These are phyloP conservation scores for Panurus biarmicus DNA, from an alignment of 2,113 vertebrate species.

Conservation along the genomic window DNA sequence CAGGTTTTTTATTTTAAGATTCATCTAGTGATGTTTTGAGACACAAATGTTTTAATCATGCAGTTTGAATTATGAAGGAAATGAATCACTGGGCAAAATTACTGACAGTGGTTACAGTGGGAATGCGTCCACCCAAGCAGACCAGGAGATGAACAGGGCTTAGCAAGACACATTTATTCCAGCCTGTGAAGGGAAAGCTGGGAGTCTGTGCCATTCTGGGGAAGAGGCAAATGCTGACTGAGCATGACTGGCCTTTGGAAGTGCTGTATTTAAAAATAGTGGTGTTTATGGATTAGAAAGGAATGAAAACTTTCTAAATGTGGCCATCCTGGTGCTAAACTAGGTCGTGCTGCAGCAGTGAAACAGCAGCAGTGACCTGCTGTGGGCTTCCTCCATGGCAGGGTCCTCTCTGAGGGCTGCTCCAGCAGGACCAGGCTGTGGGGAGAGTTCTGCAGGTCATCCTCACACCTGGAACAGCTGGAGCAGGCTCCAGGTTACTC, in stretches of 20 bases:
- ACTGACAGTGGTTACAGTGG: neutral
- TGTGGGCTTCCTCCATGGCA: neutral
- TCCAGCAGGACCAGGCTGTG: neutral
- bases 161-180: neutral
- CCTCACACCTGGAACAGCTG: neutral
- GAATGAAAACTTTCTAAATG: slow-evolving; percentile 9
- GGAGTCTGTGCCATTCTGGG: neutral
- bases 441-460: neutral
- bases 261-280: slow-evolving; percentile 22
- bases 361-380: neutral
- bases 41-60: neutral
- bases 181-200: neutral
- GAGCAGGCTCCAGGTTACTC: neutral
- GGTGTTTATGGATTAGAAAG: neutral
- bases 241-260: neutral
- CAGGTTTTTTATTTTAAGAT: neutral
- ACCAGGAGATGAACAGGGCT: neutral
- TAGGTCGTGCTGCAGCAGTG: neutral
- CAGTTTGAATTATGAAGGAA: neutral
- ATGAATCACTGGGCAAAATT: neutral
- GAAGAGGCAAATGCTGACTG: neutral
- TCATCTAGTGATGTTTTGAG: neutral
- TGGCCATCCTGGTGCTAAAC: neutral
- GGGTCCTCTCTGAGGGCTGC: neutral
- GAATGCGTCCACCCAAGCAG: neutral